Evolutionary conservation across 2,888 invertebrate genomes (phyloP).

Genomic region (Scaptomyza parva): DNA sequence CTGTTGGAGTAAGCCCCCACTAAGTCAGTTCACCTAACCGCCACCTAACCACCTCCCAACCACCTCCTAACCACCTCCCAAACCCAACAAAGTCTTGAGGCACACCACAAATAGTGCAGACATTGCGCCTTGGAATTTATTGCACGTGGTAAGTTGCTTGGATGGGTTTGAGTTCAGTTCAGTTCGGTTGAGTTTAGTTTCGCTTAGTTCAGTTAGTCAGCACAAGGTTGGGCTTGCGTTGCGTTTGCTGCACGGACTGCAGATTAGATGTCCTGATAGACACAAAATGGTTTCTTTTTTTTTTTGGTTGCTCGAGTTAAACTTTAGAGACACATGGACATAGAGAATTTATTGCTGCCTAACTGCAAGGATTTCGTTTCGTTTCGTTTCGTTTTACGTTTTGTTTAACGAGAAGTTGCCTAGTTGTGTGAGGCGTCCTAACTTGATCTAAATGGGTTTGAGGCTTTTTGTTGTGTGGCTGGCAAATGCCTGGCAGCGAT

Average conservation of each 20-base stretch:
- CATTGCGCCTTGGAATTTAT: constrained; percentile 75
- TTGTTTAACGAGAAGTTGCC: constrained; percentile 58
- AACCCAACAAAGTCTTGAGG: constrained; percentile 56
- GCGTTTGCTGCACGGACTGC: constrained; percentile 63
- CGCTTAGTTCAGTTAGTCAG: constrained; percentile 32
- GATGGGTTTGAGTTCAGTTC: constrained; percentile 52
- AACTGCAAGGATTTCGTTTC: constrained; percentile 54
- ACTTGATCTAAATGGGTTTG: constrained; percentile 53
- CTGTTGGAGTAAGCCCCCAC: constrained; percentile 38
- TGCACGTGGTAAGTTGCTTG: constrained; percentile 72
- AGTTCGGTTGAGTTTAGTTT: too few species aligned
- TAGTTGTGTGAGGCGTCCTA: constrained; percentile 38
- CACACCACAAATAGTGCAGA: constrained; percentile 71
- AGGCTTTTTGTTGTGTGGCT: constrained; percentile 50
- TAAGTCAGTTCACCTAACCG: too few species aligned
- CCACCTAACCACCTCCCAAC: background rate
- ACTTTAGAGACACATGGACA: constrained; percentile 68
- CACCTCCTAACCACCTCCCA: constrained; percentile 12
- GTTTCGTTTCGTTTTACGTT: constrained; percentile 37
- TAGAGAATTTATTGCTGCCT: constrained; percentile 67
- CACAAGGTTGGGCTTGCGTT: constrained; percentile 25
- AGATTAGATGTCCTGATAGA: constrained; percentile 75
- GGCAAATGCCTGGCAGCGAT: constrained; percentile 59
- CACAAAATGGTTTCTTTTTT: constrained; percentile 62
- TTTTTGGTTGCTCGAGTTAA: constrained; percentile 53